Evolutionary conservation across 2,888 invertebrate genomes (phyloP), one percentile per base, ranked within the genome.

Genomic region (Leistus spinibarbis): DNA sequence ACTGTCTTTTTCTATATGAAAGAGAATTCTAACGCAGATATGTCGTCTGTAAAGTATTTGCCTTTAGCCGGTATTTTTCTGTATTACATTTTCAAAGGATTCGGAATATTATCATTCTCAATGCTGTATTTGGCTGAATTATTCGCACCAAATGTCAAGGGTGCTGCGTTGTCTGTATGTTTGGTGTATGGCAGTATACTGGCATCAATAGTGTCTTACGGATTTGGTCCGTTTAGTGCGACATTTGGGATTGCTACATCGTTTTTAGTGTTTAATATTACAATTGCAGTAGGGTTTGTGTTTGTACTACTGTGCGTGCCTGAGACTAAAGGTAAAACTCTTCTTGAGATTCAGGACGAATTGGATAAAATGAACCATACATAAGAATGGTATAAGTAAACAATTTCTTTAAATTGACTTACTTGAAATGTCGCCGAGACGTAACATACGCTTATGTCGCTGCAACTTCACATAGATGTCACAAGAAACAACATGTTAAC

Each of bases 81-180:
- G 4, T 91, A 90, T 79, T 89, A 90, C 69, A 81, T 90, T 3
- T 82, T 89, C 17, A 89, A 90, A 69, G 88, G 90, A 0, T 82
- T 89, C 3, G 91, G 91, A 0, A 83, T 91, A 23, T 89, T 89
- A 0, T 90, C 89, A 20, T 80, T 91, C 24, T 88, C 91, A 0
- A 90, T 90, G 77, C 88, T 91, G 77, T 86, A 91, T 85, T 88
- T 91, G 79, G 90, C 90, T 0, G 91, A 91, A 81, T 79, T 91
- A 4, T 91, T 91, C 79, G 89, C 91, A 0, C 89, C 90, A 0
- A 90, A 90, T 77, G 89, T 91, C 0, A 91, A 91, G 80, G 88
- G 89, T 0, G 85, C 87, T 0, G 91, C 91, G 0, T 89, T 90
- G 0, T 90, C 90, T 1, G 78, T 88, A 2, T 89, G 89, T 0